Evolutionary conservation across 2,797 vertebrate genomes (phyloP).

Genomic region (Odontamblyopus rebecca): DNA sequence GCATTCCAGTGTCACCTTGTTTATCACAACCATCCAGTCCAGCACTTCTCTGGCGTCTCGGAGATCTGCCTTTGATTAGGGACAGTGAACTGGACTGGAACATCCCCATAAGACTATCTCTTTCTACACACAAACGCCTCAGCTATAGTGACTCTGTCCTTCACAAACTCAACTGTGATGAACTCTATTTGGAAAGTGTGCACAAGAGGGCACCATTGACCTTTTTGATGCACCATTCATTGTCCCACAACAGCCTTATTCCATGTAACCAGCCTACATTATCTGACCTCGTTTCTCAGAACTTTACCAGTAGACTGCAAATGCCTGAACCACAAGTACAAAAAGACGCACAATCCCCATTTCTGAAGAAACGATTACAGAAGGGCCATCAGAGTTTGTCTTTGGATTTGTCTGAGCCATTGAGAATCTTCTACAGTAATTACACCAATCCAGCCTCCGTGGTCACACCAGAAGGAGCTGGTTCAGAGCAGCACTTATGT

Average conservation of each 20-base stretch:
- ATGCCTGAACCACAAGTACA: conserved; percentile 62
- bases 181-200: conserved; percentile 62
- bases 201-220: conserved; percentile 59
- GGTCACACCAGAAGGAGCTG: conserved; percentile 24
- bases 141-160: conserved; percentile 91
- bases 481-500: conserved; percentile 12
- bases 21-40: conserved; percentile 40
- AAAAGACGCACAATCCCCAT: conserved; percentile 45
- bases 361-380: conserved; percentile 57
- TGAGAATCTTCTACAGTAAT: conserved; percentile 26
- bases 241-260: conserved; percentile 71
- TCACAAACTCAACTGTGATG: conserved; percentile 69
- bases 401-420: conserved; percentile 65
- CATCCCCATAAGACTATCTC: conserved; percentile 67
- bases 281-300: conserved; percentile 37
- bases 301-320: conserved; percentile 52
- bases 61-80: conserved; percentile 66
- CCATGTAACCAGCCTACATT: conserved; percentile 6
- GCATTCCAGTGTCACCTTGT: conserved; percentile 71
- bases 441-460: conserved; percentile 21
- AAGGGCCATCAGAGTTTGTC: conserved; percentile 81
- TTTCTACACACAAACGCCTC: conserved; percentile 74
- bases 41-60: conserved; percentile 30
- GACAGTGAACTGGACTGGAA: conserved; percentile 84
- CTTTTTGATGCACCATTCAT: conserved; percentile 57